A percentile compares a stretch with the other conserved stretches of the same genome.
phyloP scores from a whole-genome alignment of 2,113 vertebrate genomes.

The Siniperca chuatsi region DNA sequence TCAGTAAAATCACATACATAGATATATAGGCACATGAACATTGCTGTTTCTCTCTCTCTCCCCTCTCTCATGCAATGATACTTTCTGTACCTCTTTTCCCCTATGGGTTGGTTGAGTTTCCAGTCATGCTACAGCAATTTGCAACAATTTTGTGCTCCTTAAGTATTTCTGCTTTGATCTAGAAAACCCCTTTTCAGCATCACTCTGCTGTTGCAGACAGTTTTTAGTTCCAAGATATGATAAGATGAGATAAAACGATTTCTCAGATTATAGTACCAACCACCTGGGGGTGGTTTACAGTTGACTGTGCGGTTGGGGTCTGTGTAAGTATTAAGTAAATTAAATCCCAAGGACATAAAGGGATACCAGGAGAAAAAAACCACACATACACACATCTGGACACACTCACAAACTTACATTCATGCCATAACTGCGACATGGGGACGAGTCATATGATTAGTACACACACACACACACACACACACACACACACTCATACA shows the following conservation, averaged over 20 bases:
- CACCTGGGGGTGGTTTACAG: background rate
- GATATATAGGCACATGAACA: conserved; percentile 5
- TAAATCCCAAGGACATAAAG: background rate
- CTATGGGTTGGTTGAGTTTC: conserved; percentile 76
- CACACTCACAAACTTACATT: background rate
- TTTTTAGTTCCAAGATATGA: conserved; percentile 18
- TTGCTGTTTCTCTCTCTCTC: background rate
- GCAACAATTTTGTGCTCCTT: conserved; percentile 33
- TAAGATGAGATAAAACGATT: background rate
- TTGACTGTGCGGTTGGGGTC: background rate
- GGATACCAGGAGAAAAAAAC: background rate
- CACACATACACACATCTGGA: background rate
- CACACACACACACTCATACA: background rate
- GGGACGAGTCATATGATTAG: background rate
- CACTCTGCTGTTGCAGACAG: conserved; percentile 10
- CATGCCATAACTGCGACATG: background rate
- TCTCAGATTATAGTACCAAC: background rate
- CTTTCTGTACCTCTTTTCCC: background rate
- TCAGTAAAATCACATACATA: background rate
- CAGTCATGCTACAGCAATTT: conserved; percentile 52
- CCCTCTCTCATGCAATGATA: background rate
- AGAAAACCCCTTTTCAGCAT: conserved; percentile 22
- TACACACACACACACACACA: conserved; percentile 1
- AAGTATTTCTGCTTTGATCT: conserved; percentile 56
- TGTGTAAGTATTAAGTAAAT: background rate